Base-by-base conservation (phyloP, 1,140 invertebrate species). In the Liolophura sinensis region DNA sequence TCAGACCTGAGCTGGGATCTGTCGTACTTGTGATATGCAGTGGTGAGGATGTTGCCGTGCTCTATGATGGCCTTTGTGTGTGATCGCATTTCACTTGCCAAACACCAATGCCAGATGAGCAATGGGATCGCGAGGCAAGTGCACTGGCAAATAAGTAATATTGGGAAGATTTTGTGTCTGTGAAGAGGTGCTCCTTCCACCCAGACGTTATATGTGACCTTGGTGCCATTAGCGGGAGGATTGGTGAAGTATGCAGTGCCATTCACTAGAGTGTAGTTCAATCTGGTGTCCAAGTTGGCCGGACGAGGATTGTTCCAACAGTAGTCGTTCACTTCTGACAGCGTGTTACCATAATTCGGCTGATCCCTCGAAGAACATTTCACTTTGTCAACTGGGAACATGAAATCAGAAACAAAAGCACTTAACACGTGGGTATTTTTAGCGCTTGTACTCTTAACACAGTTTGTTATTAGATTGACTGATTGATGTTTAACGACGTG, bases 71-170 rank as follows among this genome's bases (percentile, higher is more conserved):
- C 61, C 47, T 14, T 55, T n/a, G 66, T 64, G 40, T 70, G 55
- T 56, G 65, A 57, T 25, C 18, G 60, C 9, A 66, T 7, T 1
- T 52, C 24, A 24, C 64, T 62, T 3, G 61, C 61, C 48, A 62
- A 60, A 60, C 68, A 70, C 68, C 68, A 66, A n/a, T 60, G 62
- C 68, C 68, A 70, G n/a, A 70, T 58, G 18, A 70, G 27, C 1
- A 63, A 24, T 25, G 64, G 68, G 16, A 70, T 18, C 0, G 56
- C 25, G 50, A 70, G 25, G 15, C 59, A 58, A 18, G 63, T n/a
- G 15, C 51, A 20, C 22, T 70, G 61, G 18, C 64, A 62, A 11
- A 70, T 31, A 25, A 65, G 22, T 4, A 70, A 27, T 50, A 70
- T 56, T 1, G 68, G 68, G n/a, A 70, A 70, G 20, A 66, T 14